phyloP scores from a whole-genome alignment of 1,140 invertebrate species.

The Periplaneta americana region DNA sequence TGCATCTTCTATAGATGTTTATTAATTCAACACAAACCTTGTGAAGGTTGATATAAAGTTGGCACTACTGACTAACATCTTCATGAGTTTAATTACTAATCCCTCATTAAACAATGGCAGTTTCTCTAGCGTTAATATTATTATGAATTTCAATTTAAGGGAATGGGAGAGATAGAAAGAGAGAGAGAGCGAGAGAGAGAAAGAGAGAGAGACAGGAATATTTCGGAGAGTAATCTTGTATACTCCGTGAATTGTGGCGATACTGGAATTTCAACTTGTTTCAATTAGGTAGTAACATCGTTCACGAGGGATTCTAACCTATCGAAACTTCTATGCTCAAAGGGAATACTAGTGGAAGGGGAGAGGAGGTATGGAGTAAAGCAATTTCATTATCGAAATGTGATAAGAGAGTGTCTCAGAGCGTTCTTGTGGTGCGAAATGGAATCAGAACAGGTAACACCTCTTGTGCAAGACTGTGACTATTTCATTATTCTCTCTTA shows the following conservation, averaged over 20 bases:
- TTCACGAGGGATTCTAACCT: not conserved
- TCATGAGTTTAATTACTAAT: not conserved
- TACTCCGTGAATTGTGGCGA: not conserved
- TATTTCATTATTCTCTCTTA: too few relatives aligned
- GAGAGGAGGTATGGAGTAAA: too few relatives aligned
- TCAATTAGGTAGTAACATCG: not conserved
- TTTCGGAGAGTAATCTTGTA: not conserved
- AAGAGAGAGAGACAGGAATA: too few relatives aligned
- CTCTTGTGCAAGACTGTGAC: too few relatives aligned
- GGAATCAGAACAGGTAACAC: too few relatives aligned
- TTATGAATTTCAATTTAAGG: not conserved
- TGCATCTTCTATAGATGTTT: not conserved
- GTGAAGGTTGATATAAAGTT: not conserved
- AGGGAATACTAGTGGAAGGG: not conserved
- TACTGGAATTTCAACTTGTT: not conserved
- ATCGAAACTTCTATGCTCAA: not conserved
- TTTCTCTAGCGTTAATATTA: not conserved
- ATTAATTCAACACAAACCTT: not conserved
- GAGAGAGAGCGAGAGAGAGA: too few relatives aligned
- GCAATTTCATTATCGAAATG: not conserved
- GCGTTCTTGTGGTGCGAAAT: too few relatives aligned
- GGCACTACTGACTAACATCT: not conserved
- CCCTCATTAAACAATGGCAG: not conserved
- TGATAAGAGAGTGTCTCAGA: not conserved
- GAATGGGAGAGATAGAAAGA: not conserved